Percentiles rank a stretch among this genome's conserved stretches.
These are phyloP conservation scores for Oreochromis grahami DNA, from an alignment of 2,797 vertebrate species.

Conservation along the genomic window DNA sequence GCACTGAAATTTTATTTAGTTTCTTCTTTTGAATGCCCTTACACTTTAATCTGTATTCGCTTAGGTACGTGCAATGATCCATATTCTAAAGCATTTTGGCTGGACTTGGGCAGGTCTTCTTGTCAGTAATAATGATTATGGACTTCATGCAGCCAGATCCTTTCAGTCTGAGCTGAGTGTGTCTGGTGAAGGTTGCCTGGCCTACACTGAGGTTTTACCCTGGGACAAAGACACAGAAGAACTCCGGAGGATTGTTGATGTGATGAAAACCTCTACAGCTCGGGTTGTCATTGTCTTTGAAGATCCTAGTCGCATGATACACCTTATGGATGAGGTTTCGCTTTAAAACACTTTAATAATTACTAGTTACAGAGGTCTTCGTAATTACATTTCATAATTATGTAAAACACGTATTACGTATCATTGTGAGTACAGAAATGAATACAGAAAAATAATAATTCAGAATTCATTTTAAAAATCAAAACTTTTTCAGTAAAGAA, in stretches of 20 bases:
- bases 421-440: not conserved
- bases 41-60: accelerated
- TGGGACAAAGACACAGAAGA: constrained; percentile 17
- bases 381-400: not conserved
- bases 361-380: not conserved
- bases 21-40: accelerated
- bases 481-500: not conserved
- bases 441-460: not conserved
- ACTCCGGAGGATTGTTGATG: constrained; percentile 21
- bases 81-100: accelerated
- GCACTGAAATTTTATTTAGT: too few relatives aligned
- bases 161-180: not conserved
- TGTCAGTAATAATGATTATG: accelerated
- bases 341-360: not conserved
- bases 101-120: too few relatives aligned
- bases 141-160: accelerated
- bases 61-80: too few relatives aligned
- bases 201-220: constrained; percentile 47
- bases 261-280: constrained; percentile 36
- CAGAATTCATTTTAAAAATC: not conserved
- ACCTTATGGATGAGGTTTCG: constrained; percentile 32
- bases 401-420: not conserved
- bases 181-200: not conserved
- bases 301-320: constrained; percentile 12
- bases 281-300: constrained; percentile 44